Evolutionary conservation across 2,888 invertebrate genomes (phyloP), one percentile per base, ranked within the genome.

Genomic region (Brachycybe producta): DNA sequence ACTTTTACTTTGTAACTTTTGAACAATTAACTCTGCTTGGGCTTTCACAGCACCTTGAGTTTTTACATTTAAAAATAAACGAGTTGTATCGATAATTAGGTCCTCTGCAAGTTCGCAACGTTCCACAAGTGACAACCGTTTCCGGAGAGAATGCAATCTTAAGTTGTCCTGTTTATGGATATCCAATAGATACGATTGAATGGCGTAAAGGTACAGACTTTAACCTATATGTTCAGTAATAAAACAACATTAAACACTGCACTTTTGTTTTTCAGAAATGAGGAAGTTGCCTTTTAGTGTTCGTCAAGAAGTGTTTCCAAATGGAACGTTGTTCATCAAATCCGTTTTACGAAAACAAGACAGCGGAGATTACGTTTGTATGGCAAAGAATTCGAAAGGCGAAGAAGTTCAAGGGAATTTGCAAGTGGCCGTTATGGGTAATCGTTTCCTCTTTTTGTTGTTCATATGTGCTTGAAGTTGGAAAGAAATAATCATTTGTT

Each of bases 141-240:
- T 82, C 83, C 7, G 82, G 82, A 41, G 80, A 83, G 65, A 76
- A 76, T 51, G 70, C 84, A 58, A 75, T 77, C 47, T 70, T 85
- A 51, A 79, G 80, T 65, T 85, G 85, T 68, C 84, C 84, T 17
- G 84, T 84, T 24, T 82, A 83, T 23, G 85, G 85, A 23, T 84
- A 81, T 67, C 84, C 85, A 21, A 80, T 84, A 55, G 80, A 81
- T 61, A 78, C 80, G 61, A 79, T 84, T 61, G 78, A 79, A 54
- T 85, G 85, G 85, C 82, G 80, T 64, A 75, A 81, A 60, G 77
- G 74, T 73, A 60, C 60, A 58, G 53, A 19, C 15, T 13, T 38
- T 38, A 38, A 11, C 32, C 11, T 32, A 32, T 32, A 32, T 11
- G n/a, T 11, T 32, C 11, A 32, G 28, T 27, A 3, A 24, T 19